phyloP scores from a whole-genome alignment of 2,797 vertebrate species.

The Otolemur crassicaudatus region DNA sequence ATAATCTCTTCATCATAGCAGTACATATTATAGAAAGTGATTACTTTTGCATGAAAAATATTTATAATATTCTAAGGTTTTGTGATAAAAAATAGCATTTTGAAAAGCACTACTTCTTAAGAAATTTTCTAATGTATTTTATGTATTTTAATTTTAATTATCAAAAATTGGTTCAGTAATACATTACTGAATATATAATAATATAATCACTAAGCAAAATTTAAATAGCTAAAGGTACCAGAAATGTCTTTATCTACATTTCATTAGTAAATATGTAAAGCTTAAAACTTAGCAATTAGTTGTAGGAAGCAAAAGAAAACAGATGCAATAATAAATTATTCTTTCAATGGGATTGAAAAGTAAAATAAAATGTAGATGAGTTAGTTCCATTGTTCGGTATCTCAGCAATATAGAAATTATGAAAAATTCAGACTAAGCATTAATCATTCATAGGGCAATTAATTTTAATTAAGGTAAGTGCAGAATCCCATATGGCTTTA shows the following conservation, averaged over 20 bases:
- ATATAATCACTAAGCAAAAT: not conserved
- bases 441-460: conserved; percentile 81
- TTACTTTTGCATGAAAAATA: not conserved
- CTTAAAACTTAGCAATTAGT: conserved; percentile 59
- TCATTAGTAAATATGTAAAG: conserved; percentile 43
- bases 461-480: conserved; percentile 80
- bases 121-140: not conserved
- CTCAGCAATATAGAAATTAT: conserved; percentile 36
- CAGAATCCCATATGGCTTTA: conserved; percentile 75
- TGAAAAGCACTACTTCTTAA: not conserved
- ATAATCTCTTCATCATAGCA: not conserved
- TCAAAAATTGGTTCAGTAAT: not conserved
- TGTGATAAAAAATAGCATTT: not conserved
- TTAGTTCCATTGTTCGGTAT: conserved; percentile 48
- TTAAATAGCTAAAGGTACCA: not conserved
- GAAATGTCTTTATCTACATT: conserved; percentile 59
- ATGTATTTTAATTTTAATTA: not conserved
- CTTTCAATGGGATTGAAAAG: conserved; percentile 56
- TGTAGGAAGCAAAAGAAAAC: conserved; percentile 52
- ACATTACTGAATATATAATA: too few species aligned
- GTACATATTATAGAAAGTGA: not conserved
- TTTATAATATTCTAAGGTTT: not conserved
- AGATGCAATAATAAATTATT: conserved; percentile 67
- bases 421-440: conserved; percentile 71
- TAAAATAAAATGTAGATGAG: conserved; percentile 55